A percentile compares a stretch with the other conserved stretches of the same genome.
Conservation (phyloP, 2,888 invertebrate species). For the Nomada lathburiana region DNA sequence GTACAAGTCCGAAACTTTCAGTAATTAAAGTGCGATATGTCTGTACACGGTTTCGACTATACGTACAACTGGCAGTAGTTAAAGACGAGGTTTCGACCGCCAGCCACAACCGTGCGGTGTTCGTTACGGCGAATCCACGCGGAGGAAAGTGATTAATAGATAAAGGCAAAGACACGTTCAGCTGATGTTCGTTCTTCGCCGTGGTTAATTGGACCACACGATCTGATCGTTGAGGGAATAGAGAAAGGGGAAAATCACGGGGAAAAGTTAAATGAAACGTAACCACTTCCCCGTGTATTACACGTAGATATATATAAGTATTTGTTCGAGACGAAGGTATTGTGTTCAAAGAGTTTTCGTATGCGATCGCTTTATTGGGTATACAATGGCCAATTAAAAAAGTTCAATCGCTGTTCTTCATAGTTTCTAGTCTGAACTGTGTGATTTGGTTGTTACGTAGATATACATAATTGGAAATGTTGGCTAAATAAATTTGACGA, state of each 20-base stretch:
- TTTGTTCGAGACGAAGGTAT: neutral
- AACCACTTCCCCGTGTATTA: neutral
- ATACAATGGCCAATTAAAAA: too few relatives aligned
- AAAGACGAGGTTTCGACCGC: constrained; percentile 44
- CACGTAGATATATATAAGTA: too few relatives aligned
- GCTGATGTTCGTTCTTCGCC: constrained; percentile 10
- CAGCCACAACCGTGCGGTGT: constrained; percentile 27
- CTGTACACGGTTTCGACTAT: constrained; percentile 34
- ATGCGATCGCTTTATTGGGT: too few relatives aligned
- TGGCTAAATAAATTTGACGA: too few relatives aligned
- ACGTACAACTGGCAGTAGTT: constrained; percentile 51
- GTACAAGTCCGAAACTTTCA: constrained; percentile 59
- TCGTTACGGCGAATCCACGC: constrained; percentile 31
- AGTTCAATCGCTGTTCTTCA: too few relatives aligned
- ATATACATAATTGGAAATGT: too few relatives aligned
- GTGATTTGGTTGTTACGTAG: too few relatives aligned
- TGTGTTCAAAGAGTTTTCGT: too few relatives aligned
- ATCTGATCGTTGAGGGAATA: neutral
- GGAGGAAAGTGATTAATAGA: constrained; percentile 33
- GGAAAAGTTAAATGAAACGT: neutral
- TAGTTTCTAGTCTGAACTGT: too few relatives aligned
- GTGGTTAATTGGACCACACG: constrained; percentile 1
- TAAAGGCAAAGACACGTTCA: constrained; percentile 13
- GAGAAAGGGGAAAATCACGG: neutral
- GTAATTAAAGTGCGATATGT: constrained; percentile 65